Evolutionary conservation across 2,888 invertebrate species (phyloP), one percentile per base, ranked within the genome.

Genomic region (Coelinius sp.): DNA sequence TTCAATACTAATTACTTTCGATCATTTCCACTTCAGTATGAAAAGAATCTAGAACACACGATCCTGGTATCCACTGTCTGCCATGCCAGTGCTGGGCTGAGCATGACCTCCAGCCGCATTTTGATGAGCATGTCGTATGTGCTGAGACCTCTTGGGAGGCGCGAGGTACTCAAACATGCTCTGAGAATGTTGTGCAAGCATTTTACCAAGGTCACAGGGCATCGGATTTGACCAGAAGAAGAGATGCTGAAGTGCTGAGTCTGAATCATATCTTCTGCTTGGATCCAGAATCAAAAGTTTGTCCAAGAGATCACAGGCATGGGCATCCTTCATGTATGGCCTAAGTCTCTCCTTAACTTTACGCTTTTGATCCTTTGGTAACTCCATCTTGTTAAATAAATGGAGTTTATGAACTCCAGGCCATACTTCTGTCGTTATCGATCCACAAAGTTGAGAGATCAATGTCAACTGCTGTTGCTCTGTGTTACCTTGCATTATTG

Each of bases 161-260:
- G 95, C 92, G 74, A 97, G 89, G 88, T 95, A 98, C 86, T 98
- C 98, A 86, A 98, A 98, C 97, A 98, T 98, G 88, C 96, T 97
- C 77, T 91, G 95, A 76, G 92, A 94, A 90, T 95, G 94, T 82
- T 96, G 95, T 0, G 95, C 96, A 76, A 98, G 88, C 97, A 97
- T 97, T 89, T 95, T 95, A 67, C 93, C 94, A 38, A 97, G 89
- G 84, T 96, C 96, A 83, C 94, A 94, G 0, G 98, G 98, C 94
- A 97, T 95, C 0, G 99, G 99, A 86, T 98, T 97, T 4, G 95
- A 95, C 97, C 97, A 99, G 89, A 99, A 99, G 89, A 99, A 99
- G 86, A 98, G 97, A 85, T 99, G 98, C 89, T 98, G 97, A 0
- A 99, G 87, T 0, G 98, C 97, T 0, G 95, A 94, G 85, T 99